phyloP scores from a whole-genome alignment of 2,113 vertebrate species.

The Columba livia region DNA sequence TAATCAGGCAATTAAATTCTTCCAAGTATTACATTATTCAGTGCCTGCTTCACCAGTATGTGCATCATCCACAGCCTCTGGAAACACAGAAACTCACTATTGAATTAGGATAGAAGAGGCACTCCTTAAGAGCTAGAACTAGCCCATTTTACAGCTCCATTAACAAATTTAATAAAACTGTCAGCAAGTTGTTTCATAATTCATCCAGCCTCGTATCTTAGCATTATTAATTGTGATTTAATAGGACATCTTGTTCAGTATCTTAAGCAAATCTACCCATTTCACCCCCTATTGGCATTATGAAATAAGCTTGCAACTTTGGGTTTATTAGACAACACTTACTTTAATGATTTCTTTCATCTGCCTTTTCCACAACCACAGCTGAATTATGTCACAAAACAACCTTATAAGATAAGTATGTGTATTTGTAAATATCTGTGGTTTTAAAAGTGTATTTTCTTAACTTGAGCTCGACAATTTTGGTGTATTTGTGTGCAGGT shows the following conservation, averaged over 20 bases:
- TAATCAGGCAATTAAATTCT: slow-evolving; percentile 51
- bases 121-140: neutral
- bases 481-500: neutral
- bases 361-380: neutral
- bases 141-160: slow-evolving; percentile 5
- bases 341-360: neutral
- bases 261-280: neutral
- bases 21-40: slow-evolving; percentile 35
- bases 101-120: neutral
- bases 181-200: neutral
- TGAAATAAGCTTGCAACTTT: neutral
- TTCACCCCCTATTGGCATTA: slow-evolving; percentile 10
- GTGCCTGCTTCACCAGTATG: neutral
- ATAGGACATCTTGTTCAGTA: neutral
- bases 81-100: slow-evolving; percentile 28
- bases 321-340: neutral
- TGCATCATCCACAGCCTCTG: neutral
- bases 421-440: neutral
- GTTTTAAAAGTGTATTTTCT: neutral
- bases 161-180: slow-evolving; percentile 36
- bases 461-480: neutral
- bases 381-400: neutral
- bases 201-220: neutral
- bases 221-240: slow-evolving; percentile 44
- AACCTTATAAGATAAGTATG: neutral